Conservation (phyloP, 2,797 vertebrate species). For the Acanthurus lineatus region DNA sequence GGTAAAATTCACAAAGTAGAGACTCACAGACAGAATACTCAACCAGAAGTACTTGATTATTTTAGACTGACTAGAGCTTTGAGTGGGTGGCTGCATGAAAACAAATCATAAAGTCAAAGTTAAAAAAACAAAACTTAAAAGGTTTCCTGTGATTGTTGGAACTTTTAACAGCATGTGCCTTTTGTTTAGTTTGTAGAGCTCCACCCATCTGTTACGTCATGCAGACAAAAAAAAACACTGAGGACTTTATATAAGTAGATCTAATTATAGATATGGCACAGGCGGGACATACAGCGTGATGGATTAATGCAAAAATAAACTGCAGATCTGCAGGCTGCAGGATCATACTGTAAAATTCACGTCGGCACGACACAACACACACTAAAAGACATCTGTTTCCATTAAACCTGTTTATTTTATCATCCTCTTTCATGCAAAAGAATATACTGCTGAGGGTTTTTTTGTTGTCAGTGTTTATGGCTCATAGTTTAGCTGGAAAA, state of each 20-base stretch:
- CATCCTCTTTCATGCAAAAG: background rate
- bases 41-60: background rate
- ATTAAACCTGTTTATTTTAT: constrained; percentile 11
- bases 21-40: background rate
- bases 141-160: constrained; percentile 54
- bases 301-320: constrained; percentile 7
- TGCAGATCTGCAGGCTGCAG: background rate
- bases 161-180: background rate
- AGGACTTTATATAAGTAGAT: background rate
- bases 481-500: constrained; percentile 35
- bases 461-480: constrained; percentile 28
- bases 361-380: background rate
- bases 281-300: background rate
- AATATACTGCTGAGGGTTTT: background rate
- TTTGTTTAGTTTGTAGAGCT: background rate
- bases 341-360: background rate
- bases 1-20: background rate
- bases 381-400: background rate
- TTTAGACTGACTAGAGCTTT: background rate
- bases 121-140: background rate
- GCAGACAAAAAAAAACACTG: constrained; percentile 13
- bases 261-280: constrained; percentile 27
- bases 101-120: background rate
- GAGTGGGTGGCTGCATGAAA: background rate
- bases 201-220: background rate